These are phyloP conservation scores for Cyrtorhinus lividipennis DNA, from an alignment of 1,140 invertebrate species.

Conservation along the genomic window DNA sequence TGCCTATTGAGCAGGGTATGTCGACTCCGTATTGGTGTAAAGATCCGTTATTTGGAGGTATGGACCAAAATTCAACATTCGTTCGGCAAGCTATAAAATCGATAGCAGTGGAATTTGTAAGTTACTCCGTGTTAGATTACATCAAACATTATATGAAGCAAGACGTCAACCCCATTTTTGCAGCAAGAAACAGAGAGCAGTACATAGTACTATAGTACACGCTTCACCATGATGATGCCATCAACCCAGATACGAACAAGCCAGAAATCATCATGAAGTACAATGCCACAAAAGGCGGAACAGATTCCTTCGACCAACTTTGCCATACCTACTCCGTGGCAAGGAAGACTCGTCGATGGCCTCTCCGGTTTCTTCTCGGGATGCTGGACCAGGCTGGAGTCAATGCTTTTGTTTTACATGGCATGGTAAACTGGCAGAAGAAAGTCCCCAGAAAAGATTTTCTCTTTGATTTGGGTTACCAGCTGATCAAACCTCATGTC, in stretches of 20 bases:
- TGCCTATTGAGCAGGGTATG: no score
- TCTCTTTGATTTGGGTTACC: slow-evolving; percentile 1
- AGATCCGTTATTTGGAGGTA: no score
- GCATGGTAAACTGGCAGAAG: slow-evolving; percentile 19
- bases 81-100: no score
- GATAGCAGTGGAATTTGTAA: no score
- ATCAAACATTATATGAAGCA: no score
- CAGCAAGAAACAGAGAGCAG: no score
- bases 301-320: slow-evolving; percentile 27
- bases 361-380: slow-evolving; percentile 21
- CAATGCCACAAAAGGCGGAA: slow-evolving; percentile 27
- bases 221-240: slow-evolving; percentile 26
- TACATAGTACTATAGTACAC: slow-evolving; percentile 25
- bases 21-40: no score
- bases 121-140: no score
- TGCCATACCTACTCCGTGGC: slow-evolving; percentile 23
- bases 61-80: no score
- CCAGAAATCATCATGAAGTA: slow-evolving; percentile 26
- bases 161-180: no score
- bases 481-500: slow-evolving; percentile 8
- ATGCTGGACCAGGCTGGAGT: slow-evolving; percentile 23
- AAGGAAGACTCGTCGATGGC: slow-evolving; percentile 26
- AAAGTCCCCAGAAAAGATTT: slow-evolving; percentile 10
- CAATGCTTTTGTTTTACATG: slow-evolving; percentile 22
- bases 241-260: slow-evolving; percentile 23